Evolutionary conservation across 1,140 invertebrate genomes (phyloP).

Genomic region (Euwallacea fornicatus): DNA sequence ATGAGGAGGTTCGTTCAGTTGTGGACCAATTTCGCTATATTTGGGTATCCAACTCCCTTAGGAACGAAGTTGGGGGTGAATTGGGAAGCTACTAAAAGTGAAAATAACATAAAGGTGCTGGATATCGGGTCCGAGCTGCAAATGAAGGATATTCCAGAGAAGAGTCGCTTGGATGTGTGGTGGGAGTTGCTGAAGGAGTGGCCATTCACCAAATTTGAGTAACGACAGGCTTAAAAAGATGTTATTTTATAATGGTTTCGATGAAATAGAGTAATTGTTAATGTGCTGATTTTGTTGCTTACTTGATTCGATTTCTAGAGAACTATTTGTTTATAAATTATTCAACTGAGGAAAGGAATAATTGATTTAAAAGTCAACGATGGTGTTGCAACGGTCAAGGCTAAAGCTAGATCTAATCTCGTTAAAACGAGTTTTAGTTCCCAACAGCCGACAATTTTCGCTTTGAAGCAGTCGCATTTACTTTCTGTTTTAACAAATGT

Average conservation of each 20-base stretch:
- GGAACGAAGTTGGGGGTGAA: neutral
- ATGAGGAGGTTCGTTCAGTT: constrained; percentile 45
- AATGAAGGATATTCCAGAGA: constrained; percentile 18
- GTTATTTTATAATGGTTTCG: too few species aligned
- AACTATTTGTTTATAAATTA: too few species aligned
- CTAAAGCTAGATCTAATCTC: too few species aligned
- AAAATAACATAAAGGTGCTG: constrained; percentile 12
- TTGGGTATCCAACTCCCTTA: constrained; percentile 11
- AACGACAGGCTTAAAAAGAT: too few species aligned
- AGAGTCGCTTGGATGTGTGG: constrained; percentile 15
- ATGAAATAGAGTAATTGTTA: too few species aligned
- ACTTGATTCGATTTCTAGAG: too few species aligned
- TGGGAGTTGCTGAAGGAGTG: constrained; percentile 14
- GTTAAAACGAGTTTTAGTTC: too few species aligned
- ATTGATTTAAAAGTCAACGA: neutral
- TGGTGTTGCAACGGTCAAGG: neutral
- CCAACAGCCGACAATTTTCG: too few species aligned
- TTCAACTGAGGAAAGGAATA: neutral
- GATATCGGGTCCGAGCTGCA: constrained; percentile 29
- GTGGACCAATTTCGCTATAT: constrained; percentile 42
- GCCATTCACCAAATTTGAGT: neutral
- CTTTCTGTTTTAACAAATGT: too few species aligned
- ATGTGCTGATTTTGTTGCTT: too few species aligned
- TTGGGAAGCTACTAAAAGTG: constrained; percentile 23
- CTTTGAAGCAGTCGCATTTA: too few species aligned